Percentiles rank a stretch among this genome's conserved stretches.
Conservation (phyloP, 2,888 invertebrate genomes). For the Chironomus riparius region DNA sequence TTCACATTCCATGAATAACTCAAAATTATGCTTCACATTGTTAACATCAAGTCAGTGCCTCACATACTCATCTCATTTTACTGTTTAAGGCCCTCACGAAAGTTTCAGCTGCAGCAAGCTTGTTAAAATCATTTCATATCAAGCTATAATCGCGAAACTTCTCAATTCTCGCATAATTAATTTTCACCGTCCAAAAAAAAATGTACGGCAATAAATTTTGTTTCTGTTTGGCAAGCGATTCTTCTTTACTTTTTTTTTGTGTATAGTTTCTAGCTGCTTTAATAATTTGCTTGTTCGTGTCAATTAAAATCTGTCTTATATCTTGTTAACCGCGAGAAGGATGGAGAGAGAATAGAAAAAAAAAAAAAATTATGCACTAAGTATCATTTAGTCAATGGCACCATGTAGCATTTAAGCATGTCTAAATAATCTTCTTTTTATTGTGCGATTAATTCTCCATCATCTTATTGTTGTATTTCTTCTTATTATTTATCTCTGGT, state of each 20-base stretch:
- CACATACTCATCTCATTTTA: too few relatives aligned
- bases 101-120: too few relatives aligned
- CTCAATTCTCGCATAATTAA: too few relatives aligned
- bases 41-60: too few relatives aligned
- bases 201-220: background rate
- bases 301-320: slow-evolving; percentile 5
- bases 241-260: background rate
- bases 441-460: slow-evolving; percentile 26
- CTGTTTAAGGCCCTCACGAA: too few relatives aligned
- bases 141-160: too few relatives aligned
- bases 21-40: too few relatives aligned
- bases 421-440: slow-evolving; percentile 27
- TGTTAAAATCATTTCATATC: too few relatives aligned
- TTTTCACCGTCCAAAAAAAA: too few relatives aligned
- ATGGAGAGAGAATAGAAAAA: background rate
- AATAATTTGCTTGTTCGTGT: slow-evolving; percentile 3
- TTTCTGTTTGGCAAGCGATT: background rate
- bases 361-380: background rate
- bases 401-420: slow-evolving; percentile 16
- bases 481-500: slow-evolving; percentile 25
- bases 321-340: too few relatives aligned
- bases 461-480: slow-evolving; percentile 26
- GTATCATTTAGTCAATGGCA: slow-evolving; percentile 25
- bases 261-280: background rate
- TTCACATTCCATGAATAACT: too few relatives aligned